Conservation (phyloP, 2,113 vertebrate genomes). For the Chroicocephalus ridibundus region DNA sequence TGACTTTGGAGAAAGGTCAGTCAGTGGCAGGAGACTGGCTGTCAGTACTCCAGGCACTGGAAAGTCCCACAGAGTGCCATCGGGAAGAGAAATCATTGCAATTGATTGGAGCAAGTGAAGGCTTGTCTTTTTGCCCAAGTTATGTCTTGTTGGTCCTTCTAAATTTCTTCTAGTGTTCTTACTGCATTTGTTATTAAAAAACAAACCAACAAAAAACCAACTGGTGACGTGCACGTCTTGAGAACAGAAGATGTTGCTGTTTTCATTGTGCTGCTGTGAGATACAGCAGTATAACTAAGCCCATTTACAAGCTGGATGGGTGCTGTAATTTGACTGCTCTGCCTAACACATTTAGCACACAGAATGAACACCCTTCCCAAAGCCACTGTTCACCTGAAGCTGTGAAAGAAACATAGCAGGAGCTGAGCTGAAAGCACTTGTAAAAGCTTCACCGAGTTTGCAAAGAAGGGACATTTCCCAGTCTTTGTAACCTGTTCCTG, state of each 20-base stretch:
- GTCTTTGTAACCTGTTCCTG: background rate
- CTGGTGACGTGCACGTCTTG: background rate
- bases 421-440: background rate
- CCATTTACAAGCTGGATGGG: background rate
- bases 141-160: background rate
- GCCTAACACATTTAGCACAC: background rate
- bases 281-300: background rate
- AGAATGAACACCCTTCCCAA: background rate
- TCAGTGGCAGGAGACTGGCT: background rate
- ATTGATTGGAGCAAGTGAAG: background rate
- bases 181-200: background rate
- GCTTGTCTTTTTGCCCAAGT: background rate
- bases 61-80: background rate
- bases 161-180: background rate
- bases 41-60: background rate
- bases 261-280: background rate
- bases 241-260: background rate
- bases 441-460: background rate
- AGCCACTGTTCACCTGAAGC: background rate
- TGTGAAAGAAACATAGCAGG: background rate
- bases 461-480: background rate
- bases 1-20: background rate
- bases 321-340: background rate
- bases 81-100: background rate
- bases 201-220: background rate